Percentiles rank a stretch among this genome's conserved stretches.
These are phyloP conservation scores for Pyrrhosoma nymphula DNA, from an alignment of 2,888 invertebrate genomes.

Conservation along the genomic window DNA sequence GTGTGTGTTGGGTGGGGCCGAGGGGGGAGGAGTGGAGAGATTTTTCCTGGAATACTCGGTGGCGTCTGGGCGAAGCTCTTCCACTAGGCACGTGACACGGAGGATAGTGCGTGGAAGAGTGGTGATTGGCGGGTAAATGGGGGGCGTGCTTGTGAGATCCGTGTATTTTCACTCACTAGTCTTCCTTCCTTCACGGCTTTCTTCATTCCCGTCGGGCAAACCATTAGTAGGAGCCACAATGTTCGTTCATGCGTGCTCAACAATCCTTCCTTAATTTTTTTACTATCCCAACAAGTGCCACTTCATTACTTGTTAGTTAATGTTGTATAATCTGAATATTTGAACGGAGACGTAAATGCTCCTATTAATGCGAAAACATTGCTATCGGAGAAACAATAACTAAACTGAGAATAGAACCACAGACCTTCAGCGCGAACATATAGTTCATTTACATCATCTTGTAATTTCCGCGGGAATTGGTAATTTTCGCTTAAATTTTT, in stretches of 20 bases:
- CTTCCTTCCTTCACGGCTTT: not conserved
- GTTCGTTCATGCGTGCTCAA: not conserved
- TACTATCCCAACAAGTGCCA: too few species aligned
- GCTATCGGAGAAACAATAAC: too few species aligned
- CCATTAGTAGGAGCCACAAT: not conserved
- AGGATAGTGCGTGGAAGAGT: not conserved
- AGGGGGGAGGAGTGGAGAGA: not conserved
- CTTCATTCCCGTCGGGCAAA: not conserved
- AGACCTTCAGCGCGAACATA: too few species aligned
- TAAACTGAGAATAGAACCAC: too few species aligned
- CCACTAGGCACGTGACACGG: not conserved
- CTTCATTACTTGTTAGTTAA: too few species aligned
- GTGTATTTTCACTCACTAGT: conserved; percentile 35
- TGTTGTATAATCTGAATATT: too few species aligned
- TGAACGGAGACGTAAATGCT: too few species aligned
- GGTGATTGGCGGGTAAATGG: not conserved
- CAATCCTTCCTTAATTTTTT: too few species aligned
- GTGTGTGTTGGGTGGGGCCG: not conserved
- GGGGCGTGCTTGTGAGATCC: not conserved
- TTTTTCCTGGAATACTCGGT: conserved; percentile 30
- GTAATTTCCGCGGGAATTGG: too few species aligned
- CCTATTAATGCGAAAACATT: too few species aligned
- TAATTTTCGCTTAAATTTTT: too few species aligned
- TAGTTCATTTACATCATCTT: too few species aligned
- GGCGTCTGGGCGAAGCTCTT: conserved; percentile 11